Evolutionary conservation across 1,140 invertebrate genomes (phyloP).

Genomic region (Philopotamus ludificatus): DNA sequence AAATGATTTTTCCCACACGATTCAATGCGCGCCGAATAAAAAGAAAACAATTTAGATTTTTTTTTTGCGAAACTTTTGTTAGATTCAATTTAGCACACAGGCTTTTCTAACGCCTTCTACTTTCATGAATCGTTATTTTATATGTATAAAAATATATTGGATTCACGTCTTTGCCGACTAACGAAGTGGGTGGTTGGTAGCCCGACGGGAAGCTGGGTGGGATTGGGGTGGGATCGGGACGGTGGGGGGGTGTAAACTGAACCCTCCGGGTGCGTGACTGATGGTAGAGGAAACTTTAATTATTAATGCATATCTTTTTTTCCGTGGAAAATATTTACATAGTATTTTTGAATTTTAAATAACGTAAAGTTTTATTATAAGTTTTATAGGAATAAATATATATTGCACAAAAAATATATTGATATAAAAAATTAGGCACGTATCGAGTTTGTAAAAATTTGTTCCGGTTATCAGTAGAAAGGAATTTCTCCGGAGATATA

Average conservation of each 20-base stretch:
- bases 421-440: too few relatives aligned
- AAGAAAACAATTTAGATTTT: constrained; percentile 24
- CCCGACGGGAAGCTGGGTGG: neutral
- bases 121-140: constrained; percentile 26
- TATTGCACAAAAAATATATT: too few relatives aligned
- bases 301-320: constrained; percentile 37
- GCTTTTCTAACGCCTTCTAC: constrained; percentile 27
- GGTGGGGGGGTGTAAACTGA: constrained; percentile 10
- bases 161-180: constrained; percentile 31
- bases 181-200: constrained; percentile 20
- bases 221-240: neutral
- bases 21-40: neutral
- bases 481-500: constrained; percentile 7
- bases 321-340: neutral
- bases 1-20: too few relatives aligned
- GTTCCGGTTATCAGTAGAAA: constrained; percentile 1
- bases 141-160: constrained; percentile 33
- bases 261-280: constrained; percentile 26
- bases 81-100: constrained; percentile 26
- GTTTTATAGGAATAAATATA: neutral
- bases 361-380: neutral
- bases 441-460: constrained; percentile 6
- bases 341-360: neutral
- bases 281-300: constrained; percentile 35
- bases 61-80: constrained; percentile 26